Conservation (phyloP, 2,113 vertebrate genomes). For the Calidris pugnax region DNA sequence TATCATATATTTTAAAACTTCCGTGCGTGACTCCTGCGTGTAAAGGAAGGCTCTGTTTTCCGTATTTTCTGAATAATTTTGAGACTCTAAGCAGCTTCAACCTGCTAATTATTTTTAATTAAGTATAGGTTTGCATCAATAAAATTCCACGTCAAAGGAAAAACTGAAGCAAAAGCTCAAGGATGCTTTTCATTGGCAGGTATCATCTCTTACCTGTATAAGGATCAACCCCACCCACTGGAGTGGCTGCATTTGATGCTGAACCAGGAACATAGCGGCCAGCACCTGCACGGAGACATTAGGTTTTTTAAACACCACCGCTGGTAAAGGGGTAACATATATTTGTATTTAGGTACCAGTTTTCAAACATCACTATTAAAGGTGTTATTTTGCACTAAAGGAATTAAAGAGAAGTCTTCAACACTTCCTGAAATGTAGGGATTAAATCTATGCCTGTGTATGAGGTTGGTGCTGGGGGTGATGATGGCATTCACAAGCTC, state of each 20-base stretch:
- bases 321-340: not conserved
- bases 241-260: slow-evolving; percentile 29
- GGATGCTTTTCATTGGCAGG: not conserved
- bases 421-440: not conserved
- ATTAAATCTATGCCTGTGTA: not conserved
- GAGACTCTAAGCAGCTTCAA: not conserved
- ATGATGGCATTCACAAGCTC: accelerated
- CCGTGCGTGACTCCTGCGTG: not conserved
- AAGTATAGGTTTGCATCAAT: not conserved
- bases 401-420: not conserved
- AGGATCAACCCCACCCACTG: slow-evolving; percentile 79
- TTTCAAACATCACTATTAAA: not conserved
- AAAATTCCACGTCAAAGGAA: not conserved
- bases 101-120: not conserved
- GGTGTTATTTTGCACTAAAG: not conserved
- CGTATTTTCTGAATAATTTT: not conserved
- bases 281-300: slow-evolving; percentile 73
- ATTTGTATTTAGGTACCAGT: not conserved
- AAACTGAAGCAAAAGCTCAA: not conserved
- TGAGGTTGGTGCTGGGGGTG: not conserved
- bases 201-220: slow-evolving; percentile 81
- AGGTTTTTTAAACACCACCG: not conserved
- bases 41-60: not conserved
- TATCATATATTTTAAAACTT: not conserved
- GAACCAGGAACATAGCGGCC: slow-evolving; percentile 92